Conservation (phyloP, 2,113 vertebrate species). For the Capreolus pygargus region DNA sequence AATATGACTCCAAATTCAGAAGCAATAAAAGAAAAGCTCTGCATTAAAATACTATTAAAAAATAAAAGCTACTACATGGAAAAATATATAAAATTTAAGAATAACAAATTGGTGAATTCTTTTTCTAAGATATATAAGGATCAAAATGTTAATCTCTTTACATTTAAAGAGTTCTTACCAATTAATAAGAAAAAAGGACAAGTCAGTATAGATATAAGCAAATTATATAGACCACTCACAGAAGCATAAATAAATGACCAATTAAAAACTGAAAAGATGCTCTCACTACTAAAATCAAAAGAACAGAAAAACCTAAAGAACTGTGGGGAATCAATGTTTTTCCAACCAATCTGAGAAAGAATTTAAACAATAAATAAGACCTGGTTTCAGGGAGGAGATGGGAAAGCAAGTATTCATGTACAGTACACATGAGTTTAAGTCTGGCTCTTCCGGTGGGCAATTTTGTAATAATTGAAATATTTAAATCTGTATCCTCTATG, state of each 20-base stretch:
- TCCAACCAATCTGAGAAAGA: background rate
- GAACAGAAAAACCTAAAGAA: background rate
- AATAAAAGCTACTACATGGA: background rate
- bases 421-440: background rate
- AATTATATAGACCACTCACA: background rate
- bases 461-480: background rate
- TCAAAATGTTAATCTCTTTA: slow-evolving; percentile 3
- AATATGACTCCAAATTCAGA: background rate
- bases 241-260: background rate
- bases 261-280: background rate
- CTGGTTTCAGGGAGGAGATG: background rate
- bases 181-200: background rate
- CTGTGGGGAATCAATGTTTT: background rate
- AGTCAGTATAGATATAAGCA: background rate
- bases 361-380: background rate
- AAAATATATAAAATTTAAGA: background rate
- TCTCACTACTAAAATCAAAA: background rate
- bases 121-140: background rate
- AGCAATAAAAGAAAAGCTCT: background rate
- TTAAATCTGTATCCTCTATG: background rate
- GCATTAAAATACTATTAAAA: background rate
- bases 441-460: background rate
- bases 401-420: background rate
- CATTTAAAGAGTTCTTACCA: background rate
- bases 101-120: background rate